phyloP scores from a whole-genome alignment of 2,888 invertebrate species.

The Amphipoea oculea region DNA sequence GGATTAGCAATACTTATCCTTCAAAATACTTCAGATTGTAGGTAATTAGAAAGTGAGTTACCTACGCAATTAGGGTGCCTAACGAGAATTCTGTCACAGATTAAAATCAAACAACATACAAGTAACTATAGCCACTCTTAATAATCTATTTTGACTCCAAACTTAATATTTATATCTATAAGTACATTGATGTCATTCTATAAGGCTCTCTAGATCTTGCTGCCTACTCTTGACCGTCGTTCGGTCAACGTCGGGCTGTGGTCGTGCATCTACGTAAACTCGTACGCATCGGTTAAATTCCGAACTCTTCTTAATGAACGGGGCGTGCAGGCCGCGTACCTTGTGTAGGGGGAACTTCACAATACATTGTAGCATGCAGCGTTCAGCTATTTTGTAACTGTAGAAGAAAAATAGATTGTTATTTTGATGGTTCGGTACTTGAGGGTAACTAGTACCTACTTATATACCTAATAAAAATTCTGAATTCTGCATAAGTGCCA shows the following conservation, averaged over 20 bases:
- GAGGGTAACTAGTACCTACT: neutral
- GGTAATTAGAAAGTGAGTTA: too few relatives aligned
- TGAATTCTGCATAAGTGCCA: too few relatives aligned
- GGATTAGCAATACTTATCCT: too few relatives aligned
- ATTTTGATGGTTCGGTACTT: neutral
- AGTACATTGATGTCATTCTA: constrained; percentile 70
- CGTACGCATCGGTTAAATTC: constrained; percentile 78
- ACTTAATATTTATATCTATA: neutral
- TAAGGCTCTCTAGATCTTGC: constrained; percentile 69
- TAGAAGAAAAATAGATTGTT: constrained; percentile 20
- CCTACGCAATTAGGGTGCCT: too few relatives aligned
- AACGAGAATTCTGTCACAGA: neutral
- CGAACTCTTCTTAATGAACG: constrained; percentile 78
- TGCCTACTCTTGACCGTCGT: constrained; percentile 33
- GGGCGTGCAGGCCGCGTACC: constrained; percentile 76
- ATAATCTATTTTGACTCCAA: constrained; percentile 28
- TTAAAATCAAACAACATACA: constrained; percentile 25
- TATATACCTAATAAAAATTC: too few relatives aligned
- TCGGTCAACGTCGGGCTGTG: constrained; percentile 53
- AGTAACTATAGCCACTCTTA: neutral
- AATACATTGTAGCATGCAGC: constrained; percentile 83
- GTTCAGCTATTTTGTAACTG: constrained; percentile 86
- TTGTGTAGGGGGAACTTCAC: constrained; percentile 82
- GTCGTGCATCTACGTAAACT: constrained; percentile 78
- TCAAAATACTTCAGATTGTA: too few relatives aligned